Evolutionary conservation across 1,140 invertebrate genomes (phyloP), one percentile per base, ranked within the genome.

Genomic region (Drosophila pectinifera): DNA sequence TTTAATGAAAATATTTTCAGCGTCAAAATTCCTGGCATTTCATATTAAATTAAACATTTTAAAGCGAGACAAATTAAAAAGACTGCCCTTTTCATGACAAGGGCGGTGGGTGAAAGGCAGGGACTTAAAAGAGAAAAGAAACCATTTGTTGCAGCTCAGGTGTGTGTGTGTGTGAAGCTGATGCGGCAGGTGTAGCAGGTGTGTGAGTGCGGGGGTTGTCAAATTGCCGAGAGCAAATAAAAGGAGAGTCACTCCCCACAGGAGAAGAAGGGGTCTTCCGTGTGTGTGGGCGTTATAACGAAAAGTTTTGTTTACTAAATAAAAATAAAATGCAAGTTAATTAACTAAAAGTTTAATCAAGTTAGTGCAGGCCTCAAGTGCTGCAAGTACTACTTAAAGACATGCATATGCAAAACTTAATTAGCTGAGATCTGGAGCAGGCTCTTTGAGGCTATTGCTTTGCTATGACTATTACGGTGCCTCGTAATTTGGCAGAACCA

Each of bases 261-360:
- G 34, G 6, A 51, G 28, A 51, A 34, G 28, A 34, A 26, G 51
- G 41, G 58, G 16, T 20, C n/a, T 34, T 49, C 24, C 24, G 20
- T 36, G 20, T 69, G 28, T 38, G 34, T 55, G 54, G 22, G 42
- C 16, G 58, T 46, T 42, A 57, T 69, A 78, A 53, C 63, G 42
- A 62, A 89, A 88, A 88, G 55, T 89, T 88, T 76, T 88, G 80
- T 78, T 88, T 84, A 84, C 83, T 84, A 84, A 84, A 88, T 89
- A 83, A 83, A 89, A 83, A 78, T 78, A 88, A 88, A 84, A 80
- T 78, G 76, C 84, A 84, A 88, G 84, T 89, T 83, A 80, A 88
- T 88, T 89, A 88, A 89, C 89, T 88, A 89, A 83, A 89, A 88
- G 62, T 80, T 80, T 54, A 62, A 78, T 69, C 73, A 65, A 88